A percentile compares a stretch with the other conserved stretches of the same genome.
phyloP scores from a whole-genome alignment of 2,888 invertebrate genomes.

The Neoaliturus tenellus region DNA sequence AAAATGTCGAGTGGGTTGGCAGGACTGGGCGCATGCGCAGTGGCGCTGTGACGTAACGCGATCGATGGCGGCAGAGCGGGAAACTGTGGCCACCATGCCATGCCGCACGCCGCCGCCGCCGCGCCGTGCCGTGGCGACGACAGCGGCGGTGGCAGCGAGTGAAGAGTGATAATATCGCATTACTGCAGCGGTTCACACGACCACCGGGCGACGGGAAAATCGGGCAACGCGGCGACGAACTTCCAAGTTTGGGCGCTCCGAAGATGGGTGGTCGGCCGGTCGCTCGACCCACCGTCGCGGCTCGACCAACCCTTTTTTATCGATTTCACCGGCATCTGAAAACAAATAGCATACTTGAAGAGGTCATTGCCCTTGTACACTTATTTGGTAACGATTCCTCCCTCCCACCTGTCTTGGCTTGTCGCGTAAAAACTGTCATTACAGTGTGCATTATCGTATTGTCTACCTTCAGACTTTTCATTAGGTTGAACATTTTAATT shows the following conservation, averaged over 20 bases:
- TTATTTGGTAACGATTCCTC: neutral
- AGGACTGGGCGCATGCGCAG: slow-evolving; percentile 52
- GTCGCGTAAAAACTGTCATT: no score
- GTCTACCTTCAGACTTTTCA: no score
- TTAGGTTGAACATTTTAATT: no score
- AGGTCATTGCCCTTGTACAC: slow-evolving; percentile 22
- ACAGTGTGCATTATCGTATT: no score
- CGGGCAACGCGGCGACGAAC: neutral
- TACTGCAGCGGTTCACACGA: no score
- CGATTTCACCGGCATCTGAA: slow-evolving; percentile 52
- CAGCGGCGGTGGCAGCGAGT: neutral
- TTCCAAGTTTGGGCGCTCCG: neutral
- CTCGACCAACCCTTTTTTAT: slow-evolving; percentile 54
- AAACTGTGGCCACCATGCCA: neutral
- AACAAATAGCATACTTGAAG: slow-evolving; percentile 48
- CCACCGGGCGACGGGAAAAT: neutral
- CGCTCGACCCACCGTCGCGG: no score
- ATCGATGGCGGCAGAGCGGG: slow-evolving; percentile 55
- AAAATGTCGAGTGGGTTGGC: slow-evolving; percentile 36
- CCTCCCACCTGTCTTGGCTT: neutral
- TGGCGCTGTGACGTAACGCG: slow-evolving; percentile 49
- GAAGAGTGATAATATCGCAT: no score
- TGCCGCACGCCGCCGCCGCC: neutral
- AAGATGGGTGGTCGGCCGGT: neutral
- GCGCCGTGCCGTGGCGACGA: neutral